Evolutionary conservation across 2,888 invertebrate species (phyloP).

Genomic region (Hydrotaea diabolus): DNA sequence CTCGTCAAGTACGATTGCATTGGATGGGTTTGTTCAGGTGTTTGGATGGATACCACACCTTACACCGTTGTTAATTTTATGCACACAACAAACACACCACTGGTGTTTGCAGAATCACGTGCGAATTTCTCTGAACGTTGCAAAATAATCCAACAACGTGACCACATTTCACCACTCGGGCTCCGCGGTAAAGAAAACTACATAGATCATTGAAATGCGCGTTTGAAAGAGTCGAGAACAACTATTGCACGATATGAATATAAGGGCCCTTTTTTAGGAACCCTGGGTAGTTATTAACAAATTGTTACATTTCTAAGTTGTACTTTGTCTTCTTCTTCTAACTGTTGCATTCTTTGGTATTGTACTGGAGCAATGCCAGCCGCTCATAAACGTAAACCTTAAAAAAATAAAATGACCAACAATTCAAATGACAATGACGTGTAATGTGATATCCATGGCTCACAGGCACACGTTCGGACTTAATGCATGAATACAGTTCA

Average conservation of each 20-base stretch:
- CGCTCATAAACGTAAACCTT: not conserved
- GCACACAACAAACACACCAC: not conserved
- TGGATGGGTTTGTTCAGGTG: not conserved
- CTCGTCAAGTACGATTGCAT: too few relatives aligned
- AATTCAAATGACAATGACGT: constrained; percentile 19
- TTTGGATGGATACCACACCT: not conserved
- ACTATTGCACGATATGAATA: too few relatives aligned
- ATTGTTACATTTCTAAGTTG: too few relatives aligned
- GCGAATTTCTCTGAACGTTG: not conserved
- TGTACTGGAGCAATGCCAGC: not conserved
- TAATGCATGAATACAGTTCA: not conserved
- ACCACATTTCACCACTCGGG: too few relatives aligned
- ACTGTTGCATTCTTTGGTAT: too few relatives aligned
- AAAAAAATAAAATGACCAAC: constrained; percentile 3
- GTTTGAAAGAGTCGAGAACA: too few relatives aligned
- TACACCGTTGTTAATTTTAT: not conserved
- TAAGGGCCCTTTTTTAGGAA: too few relatives aligned
- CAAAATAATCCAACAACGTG: not conserved
- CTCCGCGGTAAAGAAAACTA: too few relatives aligned
- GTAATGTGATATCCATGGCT: constrained; percentile 35
- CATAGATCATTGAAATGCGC: too few relatives aligned
- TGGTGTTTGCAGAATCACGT: constrained; percentile 11
- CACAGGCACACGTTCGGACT: not conserved
- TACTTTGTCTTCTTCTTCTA: too few relatives aligned
- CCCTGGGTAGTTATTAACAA: too few relatives aligned